Base-by-base conservation (phyloP, 2,888 invertebrate genomes). In the Schizaphis graminum region DNA sequence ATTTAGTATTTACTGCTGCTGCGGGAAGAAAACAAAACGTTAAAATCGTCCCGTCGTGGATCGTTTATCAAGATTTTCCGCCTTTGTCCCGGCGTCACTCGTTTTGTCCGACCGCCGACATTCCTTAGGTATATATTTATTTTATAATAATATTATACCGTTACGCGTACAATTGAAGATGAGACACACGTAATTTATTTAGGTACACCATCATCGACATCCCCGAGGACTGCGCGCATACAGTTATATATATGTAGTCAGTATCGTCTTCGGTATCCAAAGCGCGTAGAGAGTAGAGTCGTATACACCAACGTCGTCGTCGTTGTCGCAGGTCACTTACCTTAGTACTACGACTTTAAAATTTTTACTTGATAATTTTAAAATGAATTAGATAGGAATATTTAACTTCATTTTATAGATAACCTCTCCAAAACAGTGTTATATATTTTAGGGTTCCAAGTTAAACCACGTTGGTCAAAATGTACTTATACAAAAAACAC, bases 21-120 rank as follows among this genome's bases (percentile, higher is more conserved):
- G 67, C 47, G 21, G 28, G 16, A 85, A 57, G 44, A 91, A 49
- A 10, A 53, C 41, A 77, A 92, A 77, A 77, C 77, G 35, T 77
- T 35, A 92, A 89, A 88, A 93, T 93, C 77, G 89, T 35, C 89
- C 93, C 77, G 93, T 16, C 77, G 93, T 44, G 47, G 93, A 93
- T 93, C 93, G 93, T 93, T 93, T 93, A 93, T 93, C 93, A 93
- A 93, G 93, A 93, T 93, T 90, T 93, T 28, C 85, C 57, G 85
- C 84, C 89, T 93, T 93, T 93, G 93, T 92, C 92, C 56, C 86
- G 91, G 57, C 86, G 91, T 89, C 93, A 85, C 47, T 93, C 35
- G 57, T 93, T 90, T 89, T 89, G 84, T 89, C 61, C 89, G 44
- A 53, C 67, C 88, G 67, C 93, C 89, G 57, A 93, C 93, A 89